These are phyloP conservation scores for Rhyacophila brunnea DNA, from an alignment of 1,140 invertebrate genomes.

Conservation along the genomic window DNA sequence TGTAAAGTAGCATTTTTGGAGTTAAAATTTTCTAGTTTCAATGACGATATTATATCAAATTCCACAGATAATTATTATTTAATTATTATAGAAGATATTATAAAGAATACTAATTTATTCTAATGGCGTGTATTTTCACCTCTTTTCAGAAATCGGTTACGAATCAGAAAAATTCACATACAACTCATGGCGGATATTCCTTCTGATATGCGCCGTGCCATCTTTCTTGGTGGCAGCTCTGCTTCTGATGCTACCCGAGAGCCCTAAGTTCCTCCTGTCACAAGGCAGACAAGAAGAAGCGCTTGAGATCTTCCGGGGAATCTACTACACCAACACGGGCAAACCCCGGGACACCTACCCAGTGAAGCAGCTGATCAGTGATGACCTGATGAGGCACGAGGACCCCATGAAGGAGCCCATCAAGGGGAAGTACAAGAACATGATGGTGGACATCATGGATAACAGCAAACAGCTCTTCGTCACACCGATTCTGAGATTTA, in stretches of 20 bases:
- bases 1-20: too few species aligned
- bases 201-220: conserved; percentile 81
- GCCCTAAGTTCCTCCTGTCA: conserved; percentile 83
- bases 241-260: conserved; percentile 85
- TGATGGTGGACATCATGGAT: conserved; percentile 72
- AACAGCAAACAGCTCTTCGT: conserved; percentile 79
- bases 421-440: conserved; percentile 64
- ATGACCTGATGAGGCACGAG: conserved; percentile 55
- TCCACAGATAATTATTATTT: too few species aligned
- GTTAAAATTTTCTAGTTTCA: too few species aligned
- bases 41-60: too few species aligned
- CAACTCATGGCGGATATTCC: conserved; percentile 90
- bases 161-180: conserved; percentile 66
- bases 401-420: conserved; percentile 55
- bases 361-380: conserved; percentile 72
- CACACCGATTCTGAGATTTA: conserved; percentile 77
- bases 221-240: conserved; percentile 81
- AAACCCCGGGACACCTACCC: conserved; percentile 70
- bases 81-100: too few species aligned
- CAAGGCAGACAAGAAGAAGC: conserved; percentile 76
- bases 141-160: conserved; percentile 65
- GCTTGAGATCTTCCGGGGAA: conserved; percentile 72
- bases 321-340: conserved; percentile 79
- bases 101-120: too few species aligned
- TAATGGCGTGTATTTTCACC: too few species aligned